Conservation (phyloP, 2,888 invertebrate genomes). For the Corythucha ciliata region DNA sequence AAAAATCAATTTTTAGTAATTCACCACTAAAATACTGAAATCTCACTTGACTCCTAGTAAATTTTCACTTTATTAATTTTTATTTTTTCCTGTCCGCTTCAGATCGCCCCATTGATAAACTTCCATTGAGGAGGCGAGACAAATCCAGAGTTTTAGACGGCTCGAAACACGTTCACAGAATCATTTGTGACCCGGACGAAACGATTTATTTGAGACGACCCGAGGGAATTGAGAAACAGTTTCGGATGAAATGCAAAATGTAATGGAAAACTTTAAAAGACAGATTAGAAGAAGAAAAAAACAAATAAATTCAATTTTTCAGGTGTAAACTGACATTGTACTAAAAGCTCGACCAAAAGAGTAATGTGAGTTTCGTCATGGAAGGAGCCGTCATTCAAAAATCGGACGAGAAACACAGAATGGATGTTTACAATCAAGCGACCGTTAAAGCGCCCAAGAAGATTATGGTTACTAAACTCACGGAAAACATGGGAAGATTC, state of each 20-base stretch:
- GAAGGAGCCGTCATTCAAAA: slow-evolving; percentile 62
- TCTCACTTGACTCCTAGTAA: too few relatives aligned
- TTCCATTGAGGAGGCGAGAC: slow-evolving; percentile 82
- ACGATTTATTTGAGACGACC: slow-evolving; percentile 75
- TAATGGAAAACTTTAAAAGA: too few relatives aligned
- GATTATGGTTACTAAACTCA: slow-evolving; percentile 95
- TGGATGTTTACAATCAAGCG: slow-evolving; percentile 69
- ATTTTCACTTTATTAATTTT: too few relatives aligned
- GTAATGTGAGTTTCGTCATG: slow-evolving; percentile 81
- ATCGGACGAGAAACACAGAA: slow-evolving; percentile 60
- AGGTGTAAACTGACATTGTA: slow-evolving; percentile 80
- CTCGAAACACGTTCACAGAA: slow-evolving; percentile 87
- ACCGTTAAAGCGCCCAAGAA: slow-evolving; percentile 73
- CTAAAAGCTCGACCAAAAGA: slow-evolving; percentile 77
- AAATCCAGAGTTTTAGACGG: slow-evolving; percentile 92
- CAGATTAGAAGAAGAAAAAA: too few relatives aligned
- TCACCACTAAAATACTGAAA: too few relatives aligned
- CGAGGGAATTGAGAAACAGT: slow-evolving; percentile 90
- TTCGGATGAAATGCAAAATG: slow-evolving; percentile 77
- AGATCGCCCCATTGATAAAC: slow-evolving; percentile 79
- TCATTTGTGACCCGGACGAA: slow-evolving; percentile 84
- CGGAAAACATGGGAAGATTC: slow-evolving; percentile 99
- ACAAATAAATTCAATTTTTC: slow-evolving; percentile 21
- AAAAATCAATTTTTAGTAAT: too few relatives aligned
- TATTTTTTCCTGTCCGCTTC: slow-evolving; percentile 36